Base-by-base conservation (phyloP, 2,113 vertebrate genomes). In the Vireo altiloquus region DNA sequence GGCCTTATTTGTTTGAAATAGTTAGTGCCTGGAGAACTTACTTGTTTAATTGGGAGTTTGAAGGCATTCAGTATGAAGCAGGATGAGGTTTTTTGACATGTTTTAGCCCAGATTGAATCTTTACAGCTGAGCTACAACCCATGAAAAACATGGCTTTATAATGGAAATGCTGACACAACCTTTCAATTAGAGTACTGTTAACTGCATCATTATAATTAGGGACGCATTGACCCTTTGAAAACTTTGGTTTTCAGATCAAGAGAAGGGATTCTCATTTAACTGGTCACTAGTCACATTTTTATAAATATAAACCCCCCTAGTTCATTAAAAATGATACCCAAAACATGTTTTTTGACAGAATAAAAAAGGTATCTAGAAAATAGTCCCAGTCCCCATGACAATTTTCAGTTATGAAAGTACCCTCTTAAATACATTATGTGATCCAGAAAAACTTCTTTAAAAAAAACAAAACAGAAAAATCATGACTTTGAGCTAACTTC, bases 61-160 rank as follows among this genome's bases (percentile, higher is more conserved):
- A 95, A 92, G 66, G 63, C 54, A 70, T 88, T 95, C 85, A 96
- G 87, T 88, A 63, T 61, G 59, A 80, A 94, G 39, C 39, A 82
- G 54, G 83, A 87, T 89, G 77, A 95, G 57, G 46, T 87, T 90
- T 94, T 91, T 92, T 85, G 84, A 80, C 87, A 77, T 84, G 82
- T 97, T 96, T 97, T 71, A 92, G 47, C 65, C 65, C 71, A 95
- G 81, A 96, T 23, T 97, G 83, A 94, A 87, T 97, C 87, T 94
- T 97, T 94, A 96, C 77, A 96, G 91, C 84, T 97, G 94, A 97
- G 61, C 96, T 96, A 97, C 89, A 97, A 92, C 90, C 89, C 82
- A 92, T 93, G 90, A 96, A 97, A 97, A 96, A 96, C 75, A 92
- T 70, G 79, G 91, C 77, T 94, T 97, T 97, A 86, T 82, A 85